A percentile compares a stretch with the other conserved stretches of the same genome.
Conservation (phyloP, 2,113 vertebrate species). For the Crotalus horridus region DNA sequence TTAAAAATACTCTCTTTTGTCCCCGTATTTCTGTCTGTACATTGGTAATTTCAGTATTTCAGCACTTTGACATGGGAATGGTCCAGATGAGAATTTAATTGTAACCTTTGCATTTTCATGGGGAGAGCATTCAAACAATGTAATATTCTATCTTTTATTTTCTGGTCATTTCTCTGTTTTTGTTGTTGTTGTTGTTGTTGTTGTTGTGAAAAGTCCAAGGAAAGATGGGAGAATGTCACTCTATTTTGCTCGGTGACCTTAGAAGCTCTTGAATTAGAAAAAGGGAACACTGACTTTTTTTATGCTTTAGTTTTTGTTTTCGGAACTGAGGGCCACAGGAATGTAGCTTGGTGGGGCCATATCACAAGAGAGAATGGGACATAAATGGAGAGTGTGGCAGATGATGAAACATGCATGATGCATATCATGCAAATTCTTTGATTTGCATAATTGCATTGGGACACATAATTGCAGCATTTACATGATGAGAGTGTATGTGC, state of each 20-base stretch:
- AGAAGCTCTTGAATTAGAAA: neutral
- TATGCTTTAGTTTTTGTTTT: neutral
- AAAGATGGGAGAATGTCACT: neutral
- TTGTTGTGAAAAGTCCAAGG: neutral
- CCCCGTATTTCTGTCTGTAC: neutral
- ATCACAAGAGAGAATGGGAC: neutral
- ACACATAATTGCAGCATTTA: neutral
- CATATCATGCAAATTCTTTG: neutral
- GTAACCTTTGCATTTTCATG: neutral
- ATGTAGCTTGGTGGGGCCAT: neutral
- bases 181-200: too few species aligned
- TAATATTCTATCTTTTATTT: neutral
- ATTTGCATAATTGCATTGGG: neutral
- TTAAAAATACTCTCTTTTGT: neutral
- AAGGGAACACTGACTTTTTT: neutral
- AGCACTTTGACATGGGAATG: neutral
- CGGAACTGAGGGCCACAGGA: neutral
- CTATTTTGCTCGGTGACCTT: neutral
- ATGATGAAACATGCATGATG: neutral
- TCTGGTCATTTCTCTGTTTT: neutral
- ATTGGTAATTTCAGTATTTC: neutral
- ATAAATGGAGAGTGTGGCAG: neutral
- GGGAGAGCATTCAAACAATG: neutral
- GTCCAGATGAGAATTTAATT: neutral
- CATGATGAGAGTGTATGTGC: neutral